Conservation (phyloP, 1,140 invertebrate genomes). For the Drosophila mayri region DNA sequence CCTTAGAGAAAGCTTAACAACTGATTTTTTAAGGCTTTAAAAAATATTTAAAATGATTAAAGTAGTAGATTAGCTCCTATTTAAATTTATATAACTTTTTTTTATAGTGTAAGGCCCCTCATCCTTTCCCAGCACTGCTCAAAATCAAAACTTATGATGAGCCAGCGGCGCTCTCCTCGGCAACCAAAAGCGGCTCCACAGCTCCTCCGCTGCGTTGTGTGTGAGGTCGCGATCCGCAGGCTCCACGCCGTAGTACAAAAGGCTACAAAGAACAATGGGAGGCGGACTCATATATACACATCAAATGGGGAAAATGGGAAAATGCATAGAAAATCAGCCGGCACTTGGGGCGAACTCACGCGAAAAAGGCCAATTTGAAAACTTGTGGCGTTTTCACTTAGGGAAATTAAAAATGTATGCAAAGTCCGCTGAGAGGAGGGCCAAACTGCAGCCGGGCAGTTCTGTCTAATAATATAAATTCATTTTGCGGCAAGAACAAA, state of each 20-base stretch:
- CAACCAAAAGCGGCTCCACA: constrained; percentile 28
- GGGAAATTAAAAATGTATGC: constrained; percentile 76
- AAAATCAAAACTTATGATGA: constrained; percentile 74
- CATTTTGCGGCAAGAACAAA: constrained; percentile 51
- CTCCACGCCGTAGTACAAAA: constrained; percentile 48
- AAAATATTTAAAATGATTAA: neutral
- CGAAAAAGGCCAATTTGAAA: constrained; percentile 72
- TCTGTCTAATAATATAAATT: constrained; percentile 70
- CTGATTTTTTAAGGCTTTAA: neutral
- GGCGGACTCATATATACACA: constrained; percentile 30
- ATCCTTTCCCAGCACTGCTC: constrained; percentile 15
- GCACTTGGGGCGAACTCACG: constrained; percentile 53
- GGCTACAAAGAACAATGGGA: constrained; percentile 68
- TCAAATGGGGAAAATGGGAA: constrained; percentile 40
- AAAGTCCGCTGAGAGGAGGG: constrained; percentile 7
- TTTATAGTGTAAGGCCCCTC: neutral
- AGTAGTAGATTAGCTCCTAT: neutral
- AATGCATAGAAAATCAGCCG: constrained; percentile 57
- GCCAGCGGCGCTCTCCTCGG: constrained; percentile 40
- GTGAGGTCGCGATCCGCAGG: constrained; percentile 14
- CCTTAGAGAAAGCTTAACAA: too few species aligned
- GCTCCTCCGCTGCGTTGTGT: constrained; percentile 1
- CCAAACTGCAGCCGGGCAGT: constrained; percentile 33
- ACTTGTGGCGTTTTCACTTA: constrained; percentile 80
- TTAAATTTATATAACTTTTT: neutral